Evolutionary conservation across 2,797 vertebrate species (phyloP), one percentile per base, ranked within the genome.

Genomic region (Tolypeutes matacus): DNA sequence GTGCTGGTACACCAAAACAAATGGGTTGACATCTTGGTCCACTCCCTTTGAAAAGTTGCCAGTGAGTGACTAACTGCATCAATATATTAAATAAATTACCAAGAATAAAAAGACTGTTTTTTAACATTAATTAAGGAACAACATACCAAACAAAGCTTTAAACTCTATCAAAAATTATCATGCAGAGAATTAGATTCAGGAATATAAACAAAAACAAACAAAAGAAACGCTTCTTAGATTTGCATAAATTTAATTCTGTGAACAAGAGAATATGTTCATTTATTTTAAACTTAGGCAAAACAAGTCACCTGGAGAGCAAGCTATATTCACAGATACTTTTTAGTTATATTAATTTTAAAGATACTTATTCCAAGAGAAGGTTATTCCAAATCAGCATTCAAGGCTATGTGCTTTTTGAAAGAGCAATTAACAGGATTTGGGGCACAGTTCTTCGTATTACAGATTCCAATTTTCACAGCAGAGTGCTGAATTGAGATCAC

Each of bases 41-140:
- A 73, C n/a, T 53, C 86, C 60, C 78, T 78, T 92, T 78, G 36
- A 88, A 88, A 89, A 89, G 42, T 11, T 93, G 69, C 67, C 88
- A 95, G n/a, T 31, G n/a, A 88, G 56, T 78, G 39, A 86, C 62
- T 93, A 67, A 70, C 69, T 82, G 53, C 56, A 91, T 89, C 87
- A 65, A 15, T 95, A 85, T 95, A 78, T 86, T 92, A 89, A 96
- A 65, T 75, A 95, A 93, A 94, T 95, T 96, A 93, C 34, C 12
- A 86, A 80, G 53, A 88, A 86, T 56, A 96, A 91, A 53, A 95
- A 81, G 69, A 12, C 42, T 53, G 80, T 90, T 96, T 81, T 95
- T 95, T 95, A 96, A 81, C 73, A 90, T 95, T 89, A 84, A 86
- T 80, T 96, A 93, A 75, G 25, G 62, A 70, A 93, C 56, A 93